Percentiles rank a stretch among this genome's conserved stretches.
Conservation (phyloP, 23 tunicate genomes). For the Halocynthia roretzi region DNA sequence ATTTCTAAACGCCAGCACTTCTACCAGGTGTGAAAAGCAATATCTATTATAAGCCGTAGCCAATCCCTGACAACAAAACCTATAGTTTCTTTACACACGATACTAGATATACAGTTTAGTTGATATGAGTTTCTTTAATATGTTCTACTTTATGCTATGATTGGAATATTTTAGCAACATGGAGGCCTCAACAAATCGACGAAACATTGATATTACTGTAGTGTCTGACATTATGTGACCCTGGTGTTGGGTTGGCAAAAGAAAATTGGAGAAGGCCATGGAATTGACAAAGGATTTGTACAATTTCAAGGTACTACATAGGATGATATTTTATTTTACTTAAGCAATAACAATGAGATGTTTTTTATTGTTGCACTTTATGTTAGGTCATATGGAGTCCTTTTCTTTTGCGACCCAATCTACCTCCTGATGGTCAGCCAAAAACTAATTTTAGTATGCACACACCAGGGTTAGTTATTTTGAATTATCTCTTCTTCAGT, state of each 20-base stretch:
- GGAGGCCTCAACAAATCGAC: too few species aligned
- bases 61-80: too few species aligned
- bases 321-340: neutral
- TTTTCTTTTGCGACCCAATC: constrained; percentile 85
- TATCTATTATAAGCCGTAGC: too few species aligned
- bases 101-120: too few species aligned
- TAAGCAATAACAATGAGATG: neutral
- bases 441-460: neutral
- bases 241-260: constrained; percentile 96
- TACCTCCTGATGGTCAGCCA: constrained; percentile 63
- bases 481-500: neutral
- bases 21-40: too few species aligned
- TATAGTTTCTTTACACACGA: too few species aligned
- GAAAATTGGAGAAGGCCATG: constrained; percentile 76
- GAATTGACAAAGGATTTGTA: constrained; percentile 32
- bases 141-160: too few species aligned
- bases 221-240: constrained; percentile 93
- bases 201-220: constrained; percentile 36
- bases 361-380: neutral
- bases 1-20: too few species aligned
- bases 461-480: neutral
- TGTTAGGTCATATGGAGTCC: constrained; percentile 84
- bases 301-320: constrained; percentile 41
- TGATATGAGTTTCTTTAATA: too few species aligned
- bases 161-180: too few species aligned